Evolutionary conservation across 2,797 vertebrate species (phyloP), one percentile per base, ranked within the genome.

Genomic region (Carapus acus): DNA sequence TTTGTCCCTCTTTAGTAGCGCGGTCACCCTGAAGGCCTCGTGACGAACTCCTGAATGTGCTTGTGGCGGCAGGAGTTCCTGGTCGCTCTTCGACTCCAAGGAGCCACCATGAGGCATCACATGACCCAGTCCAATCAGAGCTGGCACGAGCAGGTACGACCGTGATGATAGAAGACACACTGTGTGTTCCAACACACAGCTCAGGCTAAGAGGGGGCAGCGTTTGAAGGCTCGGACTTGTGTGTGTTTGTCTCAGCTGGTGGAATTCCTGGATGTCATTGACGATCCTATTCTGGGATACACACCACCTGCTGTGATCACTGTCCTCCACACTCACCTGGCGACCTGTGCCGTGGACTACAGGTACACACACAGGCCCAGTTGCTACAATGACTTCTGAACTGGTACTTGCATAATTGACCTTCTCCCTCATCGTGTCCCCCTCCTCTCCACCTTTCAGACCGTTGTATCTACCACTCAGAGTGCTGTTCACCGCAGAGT

Each of bases 211-310:
- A 0, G 29, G 16, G 4, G 29, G 8, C 18, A 29, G 24, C 1
- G 18, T 41, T 37, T 50, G 7, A 36, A 45, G 45, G 31, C 36
- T 27, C 39, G 27, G 1, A 8, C 41, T 39, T 15, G n/a, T 49
- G 21, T 51, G 7, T 64, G 7, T 13, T 23, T 54, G 19, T 65
- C 54, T 2, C 70, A 96, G 93, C 80, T 96, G 54, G 75, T 95
- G 24, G 92, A 95, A 65, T 94, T 95, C 65, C 73, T 95, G 49
- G 92, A 95, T 27, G 92, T 96, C 51, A 82, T 90, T 19, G 93
- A 96, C 14, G 92, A 95, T 64, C 91, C 92, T 0, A 93, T 95
- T 50, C 85, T 95, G 68, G 93, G 93, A 67, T 96, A 93, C 77
- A 88, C 86, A n/a, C 80, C 92, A 7, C 93, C 93, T 1, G 88